Evolutionary conservation across 2,113 vertebrate genomes (phyloP).

Genomic region (Boleophthalmus pectinirostris): DNA sequence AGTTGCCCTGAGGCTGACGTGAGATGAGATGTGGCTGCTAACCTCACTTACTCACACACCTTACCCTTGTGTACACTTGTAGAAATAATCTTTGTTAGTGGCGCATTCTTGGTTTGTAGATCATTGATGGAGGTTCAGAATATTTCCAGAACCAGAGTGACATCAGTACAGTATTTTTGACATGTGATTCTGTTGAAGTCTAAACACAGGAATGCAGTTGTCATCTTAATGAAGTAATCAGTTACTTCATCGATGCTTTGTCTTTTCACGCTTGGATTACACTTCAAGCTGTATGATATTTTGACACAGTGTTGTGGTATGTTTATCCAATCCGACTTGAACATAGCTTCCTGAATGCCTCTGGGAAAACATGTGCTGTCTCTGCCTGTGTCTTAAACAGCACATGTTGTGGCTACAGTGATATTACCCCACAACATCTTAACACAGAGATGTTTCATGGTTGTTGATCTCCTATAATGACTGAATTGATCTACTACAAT

Average conservation of each 20-base stretch:
- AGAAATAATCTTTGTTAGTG: not conserved
- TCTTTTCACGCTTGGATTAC: not conserved
- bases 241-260: not conserved
- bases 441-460: conserved; percentile 22
- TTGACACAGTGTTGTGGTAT: not conserved
- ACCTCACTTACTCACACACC: not conserved
- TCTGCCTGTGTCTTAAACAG: conserved; percentile 67
- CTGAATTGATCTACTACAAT: too few relatives aligned
- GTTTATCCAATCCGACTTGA: conserved; percentile 39
- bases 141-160: conserved; percentile 6
- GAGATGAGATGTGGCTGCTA: too few relatives aligned
- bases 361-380: conserved; percentile 70
- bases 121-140: not conserved
- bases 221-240: conserved; percentile 19
- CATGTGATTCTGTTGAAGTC: conserved; percentile 1
- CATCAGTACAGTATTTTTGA: conserved; percentile 20
- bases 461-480: not conserved
- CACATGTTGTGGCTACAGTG: conserved; percentile 10
- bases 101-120: not conserved
- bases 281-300: not conserved
- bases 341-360: conserved; percentile 72
- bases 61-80: not conserved
- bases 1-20: too few relatives aligned
- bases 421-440: conserved; percentile 13
- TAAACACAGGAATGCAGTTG: conserved; percentile 11